These are phyloP conservation scores for Bufotes viridis DNA, from an alignment of 2,797 vertebrate genomes.

Conservation along the genomic window DNA sequence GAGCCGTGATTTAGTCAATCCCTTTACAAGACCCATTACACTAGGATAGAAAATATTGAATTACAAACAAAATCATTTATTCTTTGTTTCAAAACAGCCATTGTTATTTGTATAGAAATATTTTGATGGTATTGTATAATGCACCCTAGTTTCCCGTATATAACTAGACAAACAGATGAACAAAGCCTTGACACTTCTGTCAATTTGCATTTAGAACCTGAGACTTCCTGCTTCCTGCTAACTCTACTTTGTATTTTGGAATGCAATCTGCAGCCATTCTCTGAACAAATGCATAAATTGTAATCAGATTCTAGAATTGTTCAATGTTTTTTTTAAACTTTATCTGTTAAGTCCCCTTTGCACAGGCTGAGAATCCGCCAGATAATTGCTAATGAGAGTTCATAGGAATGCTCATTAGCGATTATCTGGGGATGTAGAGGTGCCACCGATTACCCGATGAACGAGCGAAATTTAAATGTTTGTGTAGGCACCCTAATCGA, in stretches of 20 bases:
- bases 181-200: neutral
- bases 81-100: neutral
- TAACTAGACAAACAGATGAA: neutral
- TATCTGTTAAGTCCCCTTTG: neutral
- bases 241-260: neutral
- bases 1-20: neutral
- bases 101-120: neutral
- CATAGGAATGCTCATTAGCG: no score
- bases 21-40: neutral
- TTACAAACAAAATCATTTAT: neutral
- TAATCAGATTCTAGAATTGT: neutral
- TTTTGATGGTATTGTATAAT: neutral
- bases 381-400: no score
- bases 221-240: neutral
- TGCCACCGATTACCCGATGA: no score
- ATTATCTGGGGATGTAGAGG: no score
- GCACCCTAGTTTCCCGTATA: neutral
- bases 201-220: neutral
- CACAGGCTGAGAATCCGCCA: no score
- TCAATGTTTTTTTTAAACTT: neutral
- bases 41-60: neutral
- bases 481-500: no score
- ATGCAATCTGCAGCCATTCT: neutral
- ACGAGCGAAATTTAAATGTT: no score
- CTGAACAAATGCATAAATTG: neutral